phyloP scores from a whole-genome alignment of 1,140 invertebrate species.

The Pygmarrhopalites habei region DNA sequence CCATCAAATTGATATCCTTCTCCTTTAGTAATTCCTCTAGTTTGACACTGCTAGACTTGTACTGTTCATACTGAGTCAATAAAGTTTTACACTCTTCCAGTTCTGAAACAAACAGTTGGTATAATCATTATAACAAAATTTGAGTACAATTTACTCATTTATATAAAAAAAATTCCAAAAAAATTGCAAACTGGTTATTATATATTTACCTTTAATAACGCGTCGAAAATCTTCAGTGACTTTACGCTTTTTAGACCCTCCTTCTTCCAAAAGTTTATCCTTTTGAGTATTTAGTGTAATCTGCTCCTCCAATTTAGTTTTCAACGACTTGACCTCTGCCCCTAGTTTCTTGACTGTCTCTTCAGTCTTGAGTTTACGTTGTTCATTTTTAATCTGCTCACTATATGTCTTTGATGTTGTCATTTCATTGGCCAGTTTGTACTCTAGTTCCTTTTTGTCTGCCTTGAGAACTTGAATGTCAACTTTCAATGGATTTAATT shows the following conservation, averaged over 20 bases:
- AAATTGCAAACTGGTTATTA: no score
- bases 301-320: background rate
- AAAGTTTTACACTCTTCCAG: no score
- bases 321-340: constrained; percentile 18
- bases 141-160: no score
- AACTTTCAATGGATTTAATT: constrained; percentile 10
- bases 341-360: constrained; percentile 20
- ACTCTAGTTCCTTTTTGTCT: constrained; percentile 45
- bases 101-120: no score
- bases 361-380: background rate
- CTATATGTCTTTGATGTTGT: background rate
- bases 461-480: constrained; percentile 39
- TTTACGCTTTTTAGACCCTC: background rate
- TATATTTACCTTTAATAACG: no score
- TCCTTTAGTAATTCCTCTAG: background rate
- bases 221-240: no score
- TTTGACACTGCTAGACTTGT: no score
- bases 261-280: background rate
- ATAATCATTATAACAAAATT: no score
- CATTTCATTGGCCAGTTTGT: constrained; percentile 5
- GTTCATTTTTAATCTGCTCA: no score
- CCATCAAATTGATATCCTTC: constrained; percentile 16
- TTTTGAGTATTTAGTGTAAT: background rate
- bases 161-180: no score
- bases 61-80: no score